Base-by-base conservation (phyloP, 2,113 vertebrate genomes). In the Antidorcas marsupialis region DNA sequence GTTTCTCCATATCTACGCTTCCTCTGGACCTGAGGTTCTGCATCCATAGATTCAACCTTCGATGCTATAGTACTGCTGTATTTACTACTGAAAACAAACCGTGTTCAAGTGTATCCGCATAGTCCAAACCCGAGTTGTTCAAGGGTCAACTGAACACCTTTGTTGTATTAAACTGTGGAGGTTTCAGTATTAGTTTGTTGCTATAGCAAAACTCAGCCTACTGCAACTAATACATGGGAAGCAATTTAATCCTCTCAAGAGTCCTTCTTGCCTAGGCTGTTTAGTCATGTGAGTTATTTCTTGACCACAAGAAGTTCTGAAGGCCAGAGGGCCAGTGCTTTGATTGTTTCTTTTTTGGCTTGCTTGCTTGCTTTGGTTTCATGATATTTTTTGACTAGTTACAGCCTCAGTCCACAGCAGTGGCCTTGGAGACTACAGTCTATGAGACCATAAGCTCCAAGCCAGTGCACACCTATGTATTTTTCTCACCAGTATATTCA, bases 31-130 rank as follows among this genome's bases (percentile, higher is more conserved):
- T 27, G 13, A 83, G 81, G 27, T 55, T 55, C 12, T 14, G 21
- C 81, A 15, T 27, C 21, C 52, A 16, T 39, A 55, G 81, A 16
- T 16, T 55, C 21, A 55, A 39, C n/a, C 52, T 83, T 25, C 6
- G 1, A 53, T 36, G 52, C 12, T 14, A 3, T 25, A 36, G 50
- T 36, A 9, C 33, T 25, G 21, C 36, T 15, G 50, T 36, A 27
- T 83, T 83, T 83, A 55, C 52, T 27, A 55, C 1, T 36, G 52
- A 55, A 83, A 83, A 83, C 23, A 55, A 10, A 14, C n/a, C 13
- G 0, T 25, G 7, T 25, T 1, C 55, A 83, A 83, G 52, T 39
- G 21, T 83, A 27, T n/a, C 52, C 1, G 0, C n/a, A 16, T 14
- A 25, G 52, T 83, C 52, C 52, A 55, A 15, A 83, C 52, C 7